These are phyloP conservation scores for Apodemus speciosus DNA, from an alignment of 2,113 vertebrate genomes.

Conservation along the genomic window DNA sequence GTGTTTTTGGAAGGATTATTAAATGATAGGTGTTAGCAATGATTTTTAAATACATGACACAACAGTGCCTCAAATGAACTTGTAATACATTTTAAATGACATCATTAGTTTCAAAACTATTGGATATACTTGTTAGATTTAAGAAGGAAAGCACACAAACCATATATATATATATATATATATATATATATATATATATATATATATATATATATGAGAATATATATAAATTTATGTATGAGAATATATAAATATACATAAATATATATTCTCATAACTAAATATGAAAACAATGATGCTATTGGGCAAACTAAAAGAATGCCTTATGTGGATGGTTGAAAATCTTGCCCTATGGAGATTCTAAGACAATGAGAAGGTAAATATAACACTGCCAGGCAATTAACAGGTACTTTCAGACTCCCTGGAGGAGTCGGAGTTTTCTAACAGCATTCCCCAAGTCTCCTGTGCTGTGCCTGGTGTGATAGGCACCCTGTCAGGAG, in stretches of 20 bases:
- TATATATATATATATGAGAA: too few species aligned
- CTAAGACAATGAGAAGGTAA: slow-evolving; percentile 4
- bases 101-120: background rate
- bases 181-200: background rate
- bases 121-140: background rate
- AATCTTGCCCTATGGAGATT: slow-evolving; percentile 11
- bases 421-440: slow-evolving; percentile 42
- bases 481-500: slow-evolving; percentile 66
- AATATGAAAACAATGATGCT: slow-evolving; percentile 35
- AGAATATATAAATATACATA: too few species aligned
- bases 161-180: too few species aligned
- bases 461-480: slow-evolving; percentile 18
- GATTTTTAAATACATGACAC: background rate
- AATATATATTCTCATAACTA: background rate
- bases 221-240: background rate
- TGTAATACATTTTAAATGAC: background rate
- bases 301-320: background rate
- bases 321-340: background rate
- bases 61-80: background rate
- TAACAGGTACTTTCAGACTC: slow-evolving; percentile 45
- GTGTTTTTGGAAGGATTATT: too few species aligned
- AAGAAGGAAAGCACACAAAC: background rate
- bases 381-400: slow-evolving; percentile 11
- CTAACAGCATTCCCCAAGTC: background rate
- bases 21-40: background rate